Percentiles rank a stretch among this genome's conserved stretches.
Conservation (phyloP, 2,888 invertebrate genomes). For the Phlogophora meticulosa region DNA sequence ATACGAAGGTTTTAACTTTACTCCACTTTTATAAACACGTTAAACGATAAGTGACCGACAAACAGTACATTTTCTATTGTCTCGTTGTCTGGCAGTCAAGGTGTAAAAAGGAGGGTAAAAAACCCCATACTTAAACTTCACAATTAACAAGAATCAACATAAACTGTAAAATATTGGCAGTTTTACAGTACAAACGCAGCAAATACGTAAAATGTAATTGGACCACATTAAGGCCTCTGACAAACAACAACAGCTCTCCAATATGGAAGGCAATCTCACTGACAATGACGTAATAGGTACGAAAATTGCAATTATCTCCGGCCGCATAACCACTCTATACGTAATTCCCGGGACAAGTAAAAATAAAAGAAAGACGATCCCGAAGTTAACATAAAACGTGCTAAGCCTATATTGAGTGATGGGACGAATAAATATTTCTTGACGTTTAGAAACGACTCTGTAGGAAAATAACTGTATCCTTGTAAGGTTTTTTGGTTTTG, state of each 20-base stretch:
- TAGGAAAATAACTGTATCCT: conserved; percentile 41
- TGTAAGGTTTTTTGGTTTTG: conserved; percentile 34
- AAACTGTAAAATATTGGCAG: background rate
- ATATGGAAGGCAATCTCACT: conserved; percentile 28
- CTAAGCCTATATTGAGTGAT: conserved; percentile 61
- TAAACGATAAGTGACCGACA: too few species aligned
- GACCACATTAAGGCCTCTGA: background rate
- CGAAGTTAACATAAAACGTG: conserved; percentile 37
- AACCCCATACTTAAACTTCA: too few species aligned
- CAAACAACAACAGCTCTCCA: conserved; percentile 13
- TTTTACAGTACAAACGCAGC: background rate
- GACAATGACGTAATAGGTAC: conserved; percentile 35
- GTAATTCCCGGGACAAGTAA: conserved; percentile 38
- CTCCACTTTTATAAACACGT: too few species aligned
- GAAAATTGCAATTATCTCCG: conserved; percentile 51
- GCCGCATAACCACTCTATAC: conserved; percentile 22
- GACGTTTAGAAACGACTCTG: conserved; percentile 36
- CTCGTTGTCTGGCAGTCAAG: too few species aligned
- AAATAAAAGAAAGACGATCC: conserved; percentile 44
- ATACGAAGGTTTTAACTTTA: too few species aligned
- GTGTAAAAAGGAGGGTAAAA: too few species aligned
- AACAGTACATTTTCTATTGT: too few species aligned
- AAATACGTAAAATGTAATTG: conserved; percentile 35
- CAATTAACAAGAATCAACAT: too few species aligned
- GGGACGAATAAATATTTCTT: conserved; percentile 58